These are phyloP conservation scores for Leptoteleia sp. DNA, from an alignment of 1,140 invertebrate genomes.

Conservation along the genomic window DNA sequence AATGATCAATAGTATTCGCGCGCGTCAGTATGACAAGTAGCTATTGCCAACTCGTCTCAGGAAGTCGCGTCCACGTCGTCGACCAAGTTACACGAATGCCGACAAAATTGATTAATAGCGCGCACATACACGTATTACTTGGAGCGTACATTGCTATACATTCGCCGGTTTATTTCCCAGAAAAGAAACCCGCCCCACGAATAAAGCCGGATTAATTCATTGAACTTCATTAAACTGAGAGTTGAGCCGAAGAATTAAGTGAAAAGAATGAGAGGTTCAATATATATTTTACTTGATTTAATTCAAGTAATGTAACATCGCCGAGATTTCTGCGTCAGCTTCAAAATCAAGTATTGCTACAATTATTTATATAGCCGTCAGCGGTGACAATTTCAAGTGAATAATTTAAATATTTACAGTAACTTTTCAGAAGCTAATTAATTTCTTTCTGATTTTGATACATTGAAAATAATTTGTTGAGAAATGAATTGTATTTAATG, in stretches of 20 bases:
- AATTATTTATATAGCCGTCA: too few relatives aligned
- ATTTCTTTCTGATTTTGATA: too few relatives aligned
- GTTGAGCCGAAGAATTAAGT: conserved; percentile 22
- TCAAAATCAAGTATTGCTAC: too few relatives aligned
- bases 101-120: conserved; percentile 64
- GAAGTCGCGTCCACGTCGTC: conserved; percentile 62
- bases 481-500: too few relatives aligned
- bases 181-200: conserved; percentile 24
- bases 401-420: too few relatives aligned
- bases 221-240: conserved; percentile 32
- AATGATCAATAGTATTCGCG: conserved; percentile 67
- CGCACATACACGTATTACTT: conserved; percentile 14
- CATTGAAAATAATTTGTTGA: too few relatives aligned
- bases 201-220: conserved; percentile 40
- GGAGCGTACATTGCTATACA: conserved; percentile 25
- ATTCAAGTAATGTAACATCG: conserved; percentile 8
- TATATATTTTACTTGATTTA: conserved; percentile 17
- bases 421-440: too few relatives aligned
- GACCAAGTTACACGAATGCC: conserved; percentile 56
- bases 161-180: conserved; percentile 13
- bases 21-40: conserved; percentile 68
- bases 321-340: neutral
- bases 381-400: too few relatives aligned
- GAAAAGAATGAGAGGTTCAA: conserved; percentile 3
- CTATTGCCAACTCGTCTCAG: conserved; percentile 62